Base-by-base conservation (phyloP, 2,888 invertebrate genomes). In the Drosophila buzzatii region DNA sequence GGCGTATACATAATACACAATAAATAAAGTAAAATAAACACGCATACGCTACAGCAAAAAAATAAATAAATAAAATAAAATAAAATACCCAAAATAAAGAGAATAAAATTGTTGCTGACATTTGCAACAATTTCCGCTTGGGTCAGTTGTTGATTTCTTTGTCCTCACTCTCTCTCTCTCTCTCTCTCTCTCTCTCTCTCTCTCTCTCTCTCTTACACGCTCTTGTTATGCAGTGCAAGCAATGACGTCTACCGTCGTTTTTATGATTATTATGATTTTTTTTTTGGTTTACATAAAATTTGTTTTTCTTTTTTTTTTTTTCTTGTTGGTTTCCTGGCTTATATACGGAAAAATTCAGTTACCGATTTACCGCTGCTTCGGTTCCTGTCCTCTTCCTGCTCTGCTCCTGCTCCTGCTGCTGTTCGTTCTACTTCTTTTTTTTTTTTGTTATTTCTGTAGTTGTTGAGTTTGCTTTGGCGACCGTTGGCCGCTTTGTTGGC, bases 71-170 rank as follows among this genome's bases (percentile, higher is more conserved):
- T 6, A 27, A 27, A 27, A 27, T 27, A 6, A 27, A 27, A 27
- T 33, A 56, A 37, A 58, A 35, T 16, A 3, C 14, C 20, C 31
- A 12, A 51, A 27, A 35, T 53, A 55, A 55, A 53, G 66, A 57
- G 55, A 42, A 62, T 42, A 49, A 63, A 42, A 77, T 76, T 67
- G 68, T 27, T 85, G 86, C 89, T 86, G 89, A 86, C 86, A 86
- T 70, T 84, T 84, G 86, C 89, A 85, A 88, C 86, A 84, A 88
- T 88, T 85, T 86, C 84, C 86, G 86, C 62, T 86, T 78, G 67
- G 84, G 89, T 88, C 83, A 81, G 86, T 86, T 82, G 75, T 60
- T 66, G 73, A 66, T 73, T 70, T 74, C 64, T 67, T 42, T 58
- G 62, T 58, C 39, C 39, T 3, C 33, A 31, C 31, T 16, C 12